phyloP scores from a whole-genome alignment of 2,888 invertebrate genomes.

The Doris montereyensis region DNA sequence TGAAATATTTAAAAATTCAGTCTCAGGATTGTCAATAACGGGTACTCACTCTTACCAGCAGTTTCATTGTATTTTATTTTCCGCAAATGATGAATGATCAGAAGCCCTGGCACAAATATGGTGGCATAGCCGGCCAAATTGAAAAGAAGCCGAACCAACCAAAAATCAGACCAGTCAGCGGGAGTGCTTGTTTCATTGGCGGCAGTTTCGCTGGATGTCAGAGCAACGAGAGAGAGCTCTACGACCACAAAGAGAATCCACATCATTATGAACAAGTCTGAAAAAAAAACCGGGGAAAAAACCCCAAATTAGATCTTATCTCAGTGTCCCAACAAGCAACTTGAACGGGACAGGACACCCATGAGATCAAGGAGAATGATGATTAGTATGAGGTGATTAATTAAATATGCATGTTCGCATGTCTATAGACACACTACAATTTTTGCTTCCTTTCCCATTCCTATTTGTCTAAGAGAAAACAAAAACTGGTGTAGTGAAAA shows the following conservation, averaged over 20 bases:
- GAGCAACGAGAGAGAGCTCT: background rate
- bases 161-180: conserved; percentile 71
- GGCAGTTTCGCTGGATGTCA: background rate
- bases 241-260: background rate
- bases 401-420: too few species aligned
- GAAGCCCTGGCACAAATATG: conserved; percentile 87
- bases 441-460: too few species aligned
- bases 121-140: conserved; percentile 91
- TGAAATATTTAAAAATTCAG: too few species aligned
- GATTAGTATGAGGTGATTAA: too few species aligned
- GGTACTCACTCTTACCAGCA: conserved; percentile 79
- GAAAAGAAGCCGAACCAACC: conserved; percentile 84
- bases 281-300: background rate
- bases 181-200: background rate
- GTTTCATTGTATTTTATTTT: conserved; percentile 83
- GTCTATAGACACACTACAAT: too few species aligned
- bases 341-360: too few species aligned
- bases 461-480: too few species aligned
- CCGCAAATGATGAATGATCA: conserved; percentile 86
- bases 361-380: too few species aligned
- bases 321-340: too few species aligned
- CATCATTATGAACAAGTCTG: conserved; percentile 8
- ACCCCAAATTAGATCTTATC: background rate
- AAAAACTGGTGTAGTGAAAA: too few species aligned
- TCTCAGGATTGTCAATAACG: too few species aligned